Evolutionary conservation across 2,113 vertebrate species (phyloP).

Genomic region (Podarcis raffonei): DNA sequence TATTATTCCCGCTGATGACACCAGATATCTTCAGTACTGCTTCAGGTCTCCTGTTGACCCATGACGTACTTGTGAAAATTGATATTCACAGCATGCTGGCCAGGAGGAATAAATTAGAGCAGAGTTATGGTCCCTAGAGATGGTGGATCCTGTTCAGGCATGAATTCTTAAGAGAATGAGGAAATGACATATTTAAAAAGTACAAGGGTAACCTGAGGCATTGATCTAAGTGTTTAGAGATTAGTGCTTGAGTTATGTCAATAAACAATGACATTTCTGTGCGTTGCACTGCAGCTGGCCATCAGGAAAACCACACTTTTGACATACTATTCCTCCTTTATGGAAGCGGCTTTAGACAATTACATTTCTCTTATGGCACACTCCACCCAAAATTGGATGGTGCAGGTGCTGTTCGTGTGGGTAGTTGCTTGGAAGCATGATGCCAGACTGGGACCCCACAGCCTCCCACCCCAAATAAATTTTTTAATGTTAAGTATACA

Average conservation of each 20-base stretch:
- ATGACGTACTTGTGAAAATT: slow-evolving; percentile 49
- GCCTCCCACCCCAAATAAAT: neutral
- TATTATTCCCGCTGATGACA: neutral
- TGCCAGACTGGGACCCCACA: neutral
- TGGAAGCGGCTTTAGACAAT: neutral
- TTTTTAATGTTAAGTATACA: no score
- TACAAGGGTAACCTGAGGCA: neutral
- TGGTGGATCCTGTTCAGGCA: slow-evolving; percentile 35
- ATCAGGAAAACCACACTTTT: neutral
- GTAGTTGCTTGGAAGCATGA: no score
- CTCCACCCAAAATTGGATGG: neutral
- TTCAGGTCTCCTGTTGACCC: slow-evolving; percentile 27
- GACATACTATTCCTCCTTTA: neutral
- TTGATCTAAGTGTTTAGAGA: slow-evolving; percentile 1
- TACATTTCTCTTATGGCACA: neutral
- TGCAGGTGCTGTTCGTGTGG: neutral
- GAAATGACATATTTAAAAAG: slow-evolving; percentile 32
- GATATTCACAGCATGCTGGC: slow-evolving; percentile 46
- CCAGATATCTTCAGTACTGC: neutral
- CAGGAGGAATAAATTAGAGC: slow-evolving; percentile 47
- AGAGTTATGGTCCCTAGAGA: slow-evolving; percentile 38
- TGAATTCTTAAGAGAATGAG: slow-evolving; percentile 29
- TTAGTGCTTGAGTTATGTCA: slow-evolving; percentile 6
- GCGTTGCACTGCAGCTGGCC: neutral
- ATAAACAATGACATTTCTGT: neutral